phyloP scores from a whole-genome alignment of 2,113 vertebrate genomes.

The Haemorhous mexicanus region DNA sequence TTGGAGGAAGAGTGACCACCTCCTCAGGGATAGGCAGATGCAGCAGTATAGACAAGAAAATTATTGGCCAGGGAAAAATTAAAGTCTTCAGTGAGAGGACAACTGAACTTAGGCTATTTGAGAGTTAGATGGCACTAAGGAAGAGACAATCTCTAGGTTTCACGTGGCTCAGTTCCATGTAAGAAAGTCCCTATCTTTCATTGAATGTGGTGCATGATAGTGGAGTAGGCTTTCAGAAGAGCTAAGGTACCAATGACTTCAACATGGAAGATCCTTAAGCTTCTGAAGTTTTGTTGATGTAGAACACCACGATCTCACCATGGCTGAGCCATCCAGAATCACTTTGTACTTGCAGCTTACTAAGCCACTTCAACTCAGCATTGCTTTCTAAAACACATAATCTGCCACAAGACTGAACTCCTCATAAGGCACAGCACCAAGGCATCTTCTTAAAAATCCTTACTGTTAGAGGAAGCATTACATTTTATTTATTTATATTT shows the following conservation, averaged over 20 bases:
- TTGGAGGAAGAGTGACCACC: background rate
- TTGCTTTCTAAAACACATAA: background rate
- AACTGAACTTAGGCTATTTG: background rate
- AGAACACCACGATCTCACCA: accelerated
- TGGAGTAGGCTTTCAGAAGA: background rate
- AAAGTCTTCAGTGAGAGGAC: background rate
- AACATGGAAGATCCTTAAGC: background rate
- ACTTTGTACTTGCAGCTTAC: background rate
- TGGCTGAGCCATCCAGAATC: background rate
- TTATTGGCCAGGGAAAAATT: background rate
- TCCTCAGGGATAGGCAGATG: background rate
- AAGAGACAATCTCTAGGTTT: background rate
- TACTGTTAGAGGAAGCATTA: background rate
- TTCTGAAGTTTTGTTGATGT: background rate
- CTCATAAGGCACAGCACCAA: background rate
- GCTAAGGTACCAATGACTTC: background rate
- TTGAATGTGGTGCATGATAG: background rate
- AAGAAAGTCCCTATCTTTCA: background rate
- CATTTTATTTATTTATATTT: background rate
- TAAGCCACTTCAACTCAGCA: background rate
- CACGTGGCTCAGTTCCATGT: background rate
- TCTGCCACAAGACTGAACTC: background rate
- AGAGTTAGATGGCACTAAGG: background rate
- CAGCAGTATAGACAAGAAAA: background rate
- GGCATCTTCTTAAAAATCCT: background rate